Conservation (phyloP, 2,888 invertebrate genomes). For the Theristus sp. region DNA sequence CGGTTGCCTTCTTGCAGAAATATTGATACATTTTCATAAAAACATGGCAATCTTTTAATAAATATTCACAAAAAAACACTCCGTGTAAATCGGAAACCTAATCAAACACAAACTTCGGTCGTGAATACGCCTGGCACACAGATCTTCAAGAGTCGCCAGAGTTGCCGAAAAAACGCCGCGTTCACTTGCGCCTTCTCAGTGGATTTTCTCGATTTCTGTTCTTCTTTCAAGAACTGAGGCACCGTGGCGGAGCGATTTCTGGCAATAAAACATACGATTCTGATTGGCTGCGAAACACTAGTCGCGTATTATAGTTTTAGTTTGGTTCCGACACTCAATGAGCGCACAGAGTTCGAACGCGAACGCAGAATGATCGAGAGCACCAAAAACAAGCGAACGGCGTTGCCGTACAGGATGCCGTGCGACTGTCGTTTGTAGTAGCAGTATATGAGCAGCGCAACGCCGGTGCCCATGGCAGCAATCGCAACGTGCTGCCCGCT, state of each 20-base stretch:
- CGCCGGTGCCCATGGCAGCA: neutral
- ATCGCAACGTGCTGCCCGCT: neutral
- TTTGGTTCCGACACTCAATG: no score
- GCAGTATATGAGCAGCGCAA: neutral
- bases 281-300: no score
- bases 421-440: neutral
- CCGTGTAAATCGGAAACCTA: neutral
- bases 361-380: neutral
- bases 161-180: slow-evolving; percentile 21
- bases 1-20: no score
- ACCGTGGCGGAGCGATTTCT: neutral
- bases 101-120: slow-evolving; percentile 12
- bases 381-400: no score
- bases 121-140: slow-evolving; percentile 17
- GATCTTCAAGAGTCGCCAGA: slow-evolving; percentile 13
- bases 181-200: slow-evolving; percentile 31
- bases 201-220: neutral
- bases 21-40: no score
- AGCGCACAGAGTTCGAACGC: no score
- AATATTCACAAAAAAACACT: no score
- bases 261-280: no score
- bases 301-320: no score
- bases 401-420: no score
- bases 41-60: no score
- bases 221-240: neutral